Evolutionary conservation across 2,797 vertebrate species (phyloP).

Genomic region (Macropus fuliginosus): DNA sequence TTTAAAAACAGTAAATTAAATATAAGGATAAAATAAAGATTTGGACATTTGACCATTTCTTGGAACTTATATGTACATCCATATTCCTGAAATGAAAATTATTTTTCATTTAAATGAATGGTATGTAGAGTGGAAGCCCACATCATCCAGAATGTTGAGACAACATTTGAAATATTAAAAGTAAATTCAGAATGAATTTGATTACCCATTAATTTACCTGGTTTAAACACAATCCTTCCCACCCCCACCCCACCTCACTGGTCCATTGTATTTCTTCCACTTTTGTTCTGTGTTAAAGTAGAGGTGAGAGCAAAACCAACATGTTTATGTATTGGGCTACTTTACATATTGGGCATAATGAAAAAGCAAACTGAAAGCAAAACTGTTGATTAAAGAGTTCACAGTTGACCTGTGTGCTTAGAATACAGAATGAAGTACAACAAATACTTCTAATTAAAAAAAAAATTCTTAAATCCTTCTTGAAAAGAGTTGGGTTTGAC

Average conservation of each 20-base stretch:
- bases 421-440: background rate
- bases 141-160: constrained; percentile 17
- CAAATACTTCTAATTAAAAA: background rate
- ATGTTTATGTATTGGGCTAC: constrained; percentile 37
- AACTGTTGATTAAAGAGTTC: constrained; percentile 51
- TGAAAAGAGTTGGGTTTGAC: background rate
- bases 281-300: constrained; percentile 50
- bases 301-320: background rate
- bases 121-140: background rate
- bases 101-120: constrained; percentile 31
- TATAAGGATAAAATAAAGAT: background rate
- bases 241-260: constrained; percentile 12
- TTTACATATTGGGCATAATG: background rate
- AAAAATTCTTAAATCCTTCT: background rate
- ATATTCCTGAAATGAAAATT: background rate
- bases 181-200: constrained; percentile 63
- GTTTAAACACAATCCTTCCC: constrained; percentile 11
- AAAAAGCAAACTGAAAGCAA: constrained; percentile 30
- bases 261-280: constrained; percentile 42
- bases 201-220: background rate
- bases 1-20: background rate
- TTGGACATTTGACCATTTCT: background rate
- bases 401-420: background rate
- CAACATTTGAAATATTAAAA: constrained; percentile 21
- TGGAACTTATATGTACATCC: background rate